Evolutionary conservation across 2,113 vertebrate species (phyloP), one percentile per base, ranked within the genome.

Genomic region (Anarhynchus alexandrinus): DNA sequence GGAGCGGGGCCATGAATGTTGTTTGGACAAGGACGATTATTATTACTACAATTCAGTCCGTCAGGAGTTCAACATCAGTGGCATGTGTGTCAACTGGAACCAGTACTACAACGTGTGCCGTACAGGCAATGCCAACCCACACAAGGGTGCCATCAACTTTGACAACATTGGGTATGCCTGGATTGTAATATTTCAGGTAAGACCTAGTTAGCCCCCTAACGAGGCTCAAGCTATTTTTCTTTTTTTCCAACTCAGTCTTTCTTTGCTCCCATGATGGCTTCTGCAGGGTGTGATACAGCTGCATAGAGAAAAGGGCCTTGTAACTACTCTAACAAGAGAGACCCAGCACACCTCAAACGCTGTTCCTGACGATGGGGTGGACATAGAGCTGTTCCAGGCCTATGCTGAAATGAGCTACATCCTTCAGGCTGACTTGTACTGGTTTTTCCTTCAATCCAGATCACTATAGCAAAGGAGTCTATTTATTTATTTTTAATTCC

Each of bases 171-270:
- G 99, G 34, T 99, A 99, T 2, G 99, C 99, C 92, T 99, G 99
- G 99, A 99, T 99, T 15, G 99, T 99, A 57, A 99, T 99, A 96
- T 99, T 99, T 97, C 99, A 99, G 99, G 99, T 99, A 95, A 91
- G 61, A 52, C 18, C 16, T 26, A 51, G 29, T 20, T 55, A 69
- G 30, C 43, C 49, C 76, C 52, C 65, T 76, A 62, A 52, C 25
- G 58, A 65, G 29, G 38, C 62, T 94, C 47, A 58, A 51, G n/a
- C 36, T 59, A 7, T 30, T 72, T 61, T 79, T 67, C 20, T 18
- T 13, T 84, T 70, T 89, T 51, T 54, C 36, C 32, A 18, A 34
- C 18, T 80, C 54, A 55, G 4, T 69, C 30, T 72, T 83, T 72
- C 47, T 82, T n/a, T 61, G 43, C 5, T 82, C 17, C 40, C 5